A percentile compares a stretch with the other conserved stretches of the same genome.
Evolutionary conservation across 2,888 invertebrate species (phyloP).

Genomic region (Aspidiotus destructor): DNA sequence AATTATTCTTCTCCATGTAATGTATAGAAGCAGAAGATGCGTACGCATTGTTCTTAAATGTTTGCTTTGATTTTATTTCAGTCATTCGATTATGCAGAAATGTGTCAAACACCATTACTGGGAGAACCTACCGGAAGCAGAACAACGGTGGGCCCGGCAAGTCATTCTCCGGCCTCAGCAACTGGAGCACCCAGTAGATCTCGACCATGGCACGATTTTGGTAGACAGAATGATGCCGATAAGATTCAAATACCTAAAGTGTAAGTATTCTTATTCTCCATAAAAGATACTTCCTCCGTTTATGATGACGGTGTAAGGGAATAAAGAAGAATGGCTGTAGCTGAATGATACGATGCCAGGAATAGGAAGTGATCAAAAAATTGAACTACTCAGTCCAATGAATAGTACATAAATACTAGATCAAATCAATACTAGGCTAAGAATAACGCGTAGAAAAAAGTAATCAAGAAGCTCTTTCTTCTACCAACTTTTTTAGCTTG

Average conservation of each 20-base stretch:
- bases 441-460: too few species aligned
- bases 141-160: constrained; percentile 36
- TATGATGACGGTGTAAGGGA: too few species aligned
- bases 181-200: constrained; percentile 49
- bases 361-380: not conserved
- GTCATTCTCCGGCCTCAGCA: constrained; percentile 36
- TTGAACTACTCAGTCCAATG: too few species aligned
- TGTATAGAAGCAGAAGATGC: too few species aligned
- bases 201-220: constrained; percentile 89
- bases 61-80: constrained; percentile 12
- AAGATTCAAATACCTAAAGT: constrained; percentile 97
- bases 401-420: too few species aligned
- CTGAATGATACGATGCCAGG: too few species aligned
- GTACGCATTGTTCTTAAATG: not conserved
- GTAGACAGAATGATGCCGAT: constrained; percentile 84
- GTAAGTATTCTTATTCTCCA: constrained; percentile 60
- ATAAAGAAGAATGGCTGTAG: too few species aligned
- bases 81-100: constrained; percentile 77
- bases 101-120: constrained; percentile 55
- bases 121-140: constrained; percentile 36
- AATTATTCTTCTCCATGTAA: too few species aligned
- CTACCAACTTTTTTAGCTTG: not conserved
- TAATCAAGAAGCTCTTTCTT: too few species aligned
- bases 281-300: too few species aligned
- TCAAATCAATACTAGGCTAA: too few species aligned